Percentiles rank a stretch among this genome's conserved stretches.
Evolutionary conservation across 2,113 vertebrate genomes (phyloP).

Genomic region (Naja naja): DNA sequence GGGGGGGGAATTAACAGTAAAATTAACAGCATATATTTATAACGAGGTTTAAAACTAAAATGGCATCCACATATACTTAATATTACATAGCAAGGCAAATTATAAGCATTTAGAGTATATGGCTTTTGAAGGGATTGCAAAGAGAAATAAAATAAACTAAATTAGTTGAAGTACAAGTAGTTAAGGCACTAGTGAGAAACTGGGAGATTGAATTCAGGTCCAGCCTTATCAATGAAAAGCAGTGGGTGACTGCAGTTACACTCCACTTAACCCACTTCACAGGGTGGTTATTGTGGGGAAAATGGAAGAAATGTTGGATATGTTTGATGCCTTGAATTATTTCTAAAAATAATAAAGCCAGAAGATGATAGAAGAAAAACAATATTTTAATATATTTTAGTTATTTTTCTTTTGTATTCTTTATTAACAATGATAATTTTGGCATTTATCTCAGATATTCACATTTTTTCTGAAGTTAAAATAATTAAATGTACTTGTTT

Average conservation of each 20-base stretch:
- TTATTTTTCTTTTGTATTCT: background rate
- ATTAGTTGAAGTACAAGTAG: background rate
- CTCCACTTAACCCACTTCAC: background rate
- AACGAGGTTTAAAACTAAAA: background rate
- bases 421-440: background rate
- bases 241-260: background rate
- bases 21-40: background rate
- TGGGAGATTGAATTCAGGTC: background rate
- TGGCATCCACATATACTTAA: background rate
- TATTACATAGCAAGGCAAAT: background rate
- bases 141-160: background rate
- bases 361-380: background rate
- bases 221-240: background rate
- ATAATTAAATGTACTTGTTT: background rate
- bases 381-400: background rate
- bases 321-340: background rate
- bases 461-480: background rate
- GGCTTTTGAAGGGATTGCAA: background rate
- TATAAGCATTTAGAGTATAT: background rate
- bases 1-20: background rate
- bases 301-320: background rate
- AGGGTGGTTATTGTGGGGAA: background rate
- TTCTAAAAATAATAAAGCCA: background rate
- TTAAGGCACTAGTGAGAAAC: background rate
- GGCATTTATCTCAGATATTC: background rate